These are phyloP conservation scores for Melanostoma scalare DNA, from an alignment of 2,888 invertebrate genomes.

Conservation along the genomic window DNA sequence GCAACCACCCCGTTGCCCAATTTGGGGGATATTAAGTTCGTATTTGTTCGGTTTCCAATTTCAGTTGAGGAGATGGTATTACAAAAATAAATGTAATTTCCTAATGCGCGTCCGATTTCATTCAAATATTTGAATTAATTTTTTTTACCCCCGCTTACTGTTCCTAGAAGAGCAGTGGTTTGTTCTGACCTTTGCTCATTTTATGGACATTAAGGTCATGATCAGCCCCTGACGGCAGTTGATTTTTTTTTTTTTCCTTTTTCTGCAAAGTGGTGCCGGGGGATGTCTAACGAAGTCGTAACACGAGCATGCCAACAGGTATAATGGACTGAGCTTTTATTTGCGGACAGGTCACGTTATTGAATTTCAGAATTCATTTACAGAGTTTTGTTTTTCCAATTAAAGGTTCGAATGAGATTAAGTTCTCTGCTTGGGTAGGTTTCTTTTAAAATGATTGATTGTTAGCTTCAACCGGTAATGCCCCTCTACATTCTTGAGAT, in stretches of 20 bases:
- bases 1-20: no score
- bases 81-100: slow-evolving; percentile 53
- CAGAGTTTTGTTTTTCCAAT: neutral
- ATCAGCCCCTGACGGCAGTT: slow-evolving; percentile 1
- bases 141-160: slow-evolving; percentile 1
- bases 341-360: neutral
- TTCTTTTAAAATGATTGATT: neutral
- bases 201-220: slow-evolving; percentile 24
- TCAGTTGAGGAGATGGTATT: slow-evolving; percentile 6
- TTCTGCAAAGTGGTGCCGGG: neutral
- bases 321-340: slow-evolving; percentile 27
- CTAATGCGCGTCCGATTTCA: slow-evolving; percentile 56
- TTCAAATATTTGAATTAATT: slow-evolving; percentile 43
- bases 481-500: no score
- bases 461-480: neutral
- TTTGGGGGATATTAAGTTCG: neutral
- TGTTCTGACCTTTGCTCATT: slow-evolving; percentile 17
- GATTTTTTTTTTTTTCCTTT: neutral
- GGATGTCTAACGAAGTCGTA: slow-evolving; percentile 1
- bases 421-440: neutral
- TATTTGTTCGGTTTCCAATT: neutral
- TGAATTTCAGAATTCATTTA: slow-evolving; percentile 18
- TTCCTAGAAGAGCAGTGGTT: neutral
- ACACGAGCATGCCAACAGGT: slow-evolving; percentile 5
- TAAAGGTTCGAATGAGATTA: neutral